Base-by-base conservation (phyloP, 2,797 vertebrate genomes). In the Cetoscarus ocellatus region DNA sequence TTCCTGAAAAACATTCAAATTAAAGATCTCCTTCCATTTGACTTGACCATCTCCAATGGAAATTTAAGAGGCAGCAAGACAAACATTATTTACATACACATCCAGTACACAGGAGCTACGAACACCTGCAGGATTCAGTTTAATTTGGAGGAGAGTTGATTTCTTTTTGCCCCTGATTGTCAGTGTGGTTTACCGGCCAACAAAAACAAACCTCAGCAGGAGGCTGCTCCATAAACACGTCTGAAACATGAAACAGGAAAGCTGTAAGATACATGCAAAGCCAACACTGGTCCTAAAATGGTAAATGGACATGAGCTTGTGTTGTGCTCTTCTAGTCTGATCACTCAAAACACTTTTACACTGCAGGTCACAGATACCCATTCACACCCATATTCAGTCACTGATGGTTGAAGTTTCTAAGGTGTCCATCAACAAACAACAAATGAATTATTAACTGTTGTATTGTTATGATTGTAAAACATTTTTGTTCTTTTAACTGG, bases 151-250 rank as follows among this genome's bases (percentile, higher is more conserved):
- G 10, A 8, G 18, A 19, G n/a, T 45, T n/a, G 51, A 39, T 7
- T 63, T 45, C 0, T 36, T 45, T 58, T 61, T 35, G 45, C 27
- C 59, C 34, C 44, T 10, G 12, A 34, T 47, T 56, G 45, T 19
- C 3, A 6, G 8, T 48, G 68, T 34, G 9, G 14, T 68, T 74
- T 42, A 76, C 40, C 51, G 61, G 63, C 61, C 48, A 67, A 63
- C 44, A 54, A 61, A 70, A 73, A 73, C 60, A 82, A 75, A 79
- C 43, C 62, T 43, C 80, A 63, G 81, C 42, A 36, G 73, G 83
- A 35, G 61, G 66, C 58, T 44, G 68, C 43, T 34, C 55, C 50
- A 57, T 86, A 83, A 86, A 90, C 38, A 57, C 83, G 79, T 72
- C 64, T 69, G 19, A 43, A 66, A 69, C 61, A 63, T 44, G 44